phyloP scores from a whole-genome alignment of 2,797 vertebrate species.

The Hybognathus amarus region DNA sequence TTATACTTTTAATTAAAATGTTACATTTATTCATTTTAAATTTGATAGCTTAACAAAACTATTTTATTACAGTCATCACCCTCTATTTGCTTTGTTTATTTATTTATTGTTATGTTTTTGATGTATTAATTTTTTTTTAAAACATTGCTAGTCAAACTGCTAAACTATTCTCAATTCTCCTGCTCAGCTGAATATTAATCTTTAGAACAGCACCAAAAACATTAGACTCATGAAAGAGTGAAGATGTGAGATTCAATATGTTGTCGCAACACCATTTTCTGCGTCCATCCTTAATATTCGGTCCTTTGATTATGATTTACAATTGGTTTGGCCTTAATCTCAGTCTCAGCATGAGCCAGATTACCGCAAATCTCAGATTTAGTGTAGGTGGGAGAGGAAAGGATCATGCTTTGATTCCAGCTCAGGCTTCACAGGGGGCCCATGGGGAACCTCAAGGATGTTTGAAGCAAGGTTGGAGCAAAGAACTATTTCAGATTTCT shows the following conservation, averaged over 20 bases:
- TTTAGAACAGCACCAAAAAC: conserved; percentile 3
- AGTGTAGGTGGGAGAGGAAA: conserved; percentile 31
- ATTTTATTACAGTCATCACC: background rate
- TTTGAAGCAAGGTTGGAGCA: conserved; percentile 27
- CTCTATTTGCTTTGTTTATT: background rate
- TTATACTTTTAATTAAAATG: background rate
- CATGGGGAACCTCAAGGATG: background rate
- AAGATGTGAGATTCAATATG: background rate
- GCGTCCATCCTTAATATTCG: background rate
- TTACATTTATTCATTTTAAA: background rate
- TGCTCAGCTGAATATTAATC: conserved; percentile 1
- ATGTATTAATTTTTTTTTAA: background rate
- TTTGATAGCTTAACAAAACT: too few species aligned
- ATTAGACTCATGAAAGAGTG: conserved; percentile 3
- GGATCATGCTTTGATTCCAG: conserved; percentile 20
- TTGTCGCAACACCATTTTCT: background rate
- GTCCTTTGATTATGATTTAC: conserved; percentile 40
- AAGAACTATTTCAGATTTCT: background rate
- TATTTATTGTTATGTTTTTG: background rate
- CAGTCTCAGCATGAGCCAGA: conserved; percentile 21
- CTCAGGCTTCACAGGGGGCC: conserved; percentile 15
- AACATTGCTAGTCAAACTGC: background rate
- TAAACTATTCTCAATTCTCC: background rate
- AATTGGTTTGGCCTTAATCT: conserved; percentile 35
- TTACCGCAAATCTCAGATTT: conserved; percentile 29